Evolutionary conservation across 2,797 vertebrate genomes (phyloP), one percentile per base, ranked within the genome.

Genomic region (Melanogrammus aeglefinus): DNA sequence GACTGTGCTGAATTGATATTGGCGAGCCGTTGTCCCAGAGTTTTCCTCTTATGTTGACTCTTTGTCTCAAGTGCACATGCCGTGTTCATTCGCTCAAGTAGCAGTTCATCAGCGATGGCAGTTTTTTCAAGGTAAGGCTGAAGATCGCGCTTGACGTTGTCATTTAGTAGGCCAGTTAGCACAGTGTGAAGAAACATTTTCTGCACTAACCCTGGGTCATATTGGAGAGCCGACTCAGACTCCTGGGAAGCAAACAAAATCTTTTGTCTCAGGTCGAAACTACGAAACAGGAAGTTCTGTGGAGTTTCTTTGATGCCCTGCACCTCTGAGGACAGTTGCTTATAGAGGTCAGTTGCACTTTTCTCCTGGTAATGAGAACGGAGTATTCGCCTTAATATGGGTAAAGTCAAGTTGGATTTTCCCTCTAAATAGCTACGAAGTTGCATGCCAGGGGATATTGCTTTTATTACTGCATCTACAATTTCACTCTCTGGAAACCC

Each of bases 121-220:
- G 31, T 33, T 33, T 33, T 2, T 0, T 33, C 31, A 33, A 4
- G 31, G 31, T 33, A 78, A 1, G 76, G 76, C 13, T 76, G 76
- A 0, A 82, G 29, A 12, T 80, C 74, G 27, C 33, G 44, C 51
- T 79, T 82, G 44, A 18, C 8, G 6, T 38, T 69, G 5, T 39
- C 77, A 36, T 38, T 81, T 10, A 81, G 77, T 21, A 79, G 41
- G 51, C 73, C 39, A 16, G 39, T 85, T 6, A 75, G 70, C 9
- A 31, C 16, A 63, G 72, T 81, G 16, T 44, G 12, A 35, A 77
- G 74, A 33, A 87, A 79, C 57, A 80, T 73, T 31, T 75, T 78
- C 70, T 83, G 74, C 0, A 85, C 72, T 76, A 81, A 16, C 10
- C 0, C 3, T 1, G 74, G 72, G 33, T 79, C 47, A 27, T 76